phyloP scores from a whole-genome alignment of 2,888 invertebrate species.

The Thalpophila matura region DNA sequence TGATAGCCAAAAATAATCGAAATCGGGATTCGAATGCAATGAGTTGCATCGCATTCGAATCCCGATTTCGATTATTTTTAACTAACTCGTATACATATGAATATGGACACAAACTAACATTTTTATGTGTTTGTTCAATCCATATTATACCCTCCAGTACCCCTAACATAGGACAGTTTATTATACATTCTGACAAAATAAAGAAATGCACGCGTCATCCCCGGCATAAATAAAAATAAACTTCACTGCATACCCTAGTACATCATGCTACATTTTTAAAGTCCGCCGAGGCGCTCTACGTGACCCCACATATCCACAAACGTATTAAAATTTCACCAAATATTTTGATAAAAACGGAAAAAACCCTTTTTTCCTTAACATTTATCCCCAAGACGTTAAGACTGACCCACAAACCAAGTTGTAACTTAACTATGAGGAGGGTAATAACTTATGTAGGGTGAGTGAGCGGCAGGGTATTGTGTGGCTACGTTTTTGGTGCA shows the following conservation, averaged over 20 bases:
- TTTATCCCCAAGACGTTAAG: slow-evolving; percentile 81
- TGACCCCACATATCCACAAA: slow-evolving; percentile 33
- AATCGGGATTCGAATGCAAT: not conserved
- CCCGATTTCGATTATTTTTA: no score
- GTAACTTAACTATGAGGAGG: slow-evolving; percentile 83
- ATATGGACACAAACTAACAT: no score
- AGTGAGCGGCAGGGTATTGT: slow-evolving; percentile 77
- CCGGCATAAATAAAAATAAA: slow-evolving; percentile 39
- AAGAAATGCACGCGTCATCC: slow-evolving; percentile 27
- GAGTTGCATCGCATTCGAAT: no score
- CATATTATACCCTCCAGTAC: not conserved
- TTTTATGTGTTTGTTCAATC: no score
- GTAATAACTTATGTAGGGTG: slow-evolving; percentile 84
- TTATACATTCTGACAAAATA: slow-evolving; percentile 36
- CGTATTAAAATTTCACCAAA: slow-evolving; percentile 59
- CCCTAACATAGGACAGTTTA: not conserved
- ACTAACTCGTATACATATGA: no score
- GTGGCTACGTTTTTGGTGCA: slow-evolving; percentile 62
- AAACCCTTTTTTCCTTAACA: slow-evolving; percentile 69
- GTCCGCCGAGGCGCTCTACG: slow-evolving; percentile 35
- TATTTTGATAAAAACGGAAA: slow-evolving; percentile 52
- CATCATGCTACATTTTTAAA: slow-evolving; percentile 49
- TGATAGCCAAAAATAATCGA: no score
- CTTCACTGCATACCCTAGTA: slow-evolving; percentile 11
- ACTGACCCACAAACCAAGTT: slow-evolving; percentile 82